A percentile compares a stretch with the other conserved stretches of the same genome.
These are phyloP conservation scores for Andrena cerasifolii DNA, from an alignment of 1,140 invertebrate species.

Conservation along the genomic window DNA sequence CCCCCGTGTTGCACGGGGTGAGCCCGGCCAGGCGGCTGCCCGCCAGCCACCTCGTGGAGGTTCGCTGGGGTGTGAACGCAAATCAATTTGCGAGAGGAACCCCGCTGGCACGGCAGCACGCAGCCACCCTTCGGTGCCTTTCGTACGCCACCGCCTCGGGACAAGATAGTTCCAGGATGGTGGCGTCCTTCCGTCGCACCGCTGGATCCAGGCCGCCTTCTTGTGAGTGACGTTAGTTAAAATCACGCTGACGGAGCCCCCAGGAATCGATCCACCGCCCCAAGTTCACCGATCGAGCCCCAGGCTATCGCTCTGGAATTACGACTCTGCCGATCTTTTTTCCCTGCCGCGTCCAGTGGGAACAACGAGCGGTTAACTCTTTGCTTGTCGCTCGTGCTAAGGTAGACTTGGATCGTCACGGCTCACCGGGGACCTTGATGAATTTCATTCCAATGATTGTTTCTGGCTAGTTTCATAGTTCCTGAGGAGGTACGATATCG, in stretches of 20 bases:
- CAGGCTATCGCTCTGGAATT: not conserved
- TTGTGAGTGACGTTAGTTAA: slow-evolving; percentile 76
- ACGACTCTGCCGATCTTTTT: not conserved
- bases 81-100: slow-evolving; percentile 80
- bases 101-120: slow-evolving; percentile 71
- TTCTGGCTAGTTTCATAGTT: not conserved
- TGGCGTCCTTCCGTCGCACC: slow-evolving; percentile 36
- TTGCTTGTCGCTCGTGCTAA: not conserved
- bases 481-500: too few relatives aligned
- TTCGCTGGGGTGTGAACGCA: slow-evolving; percentile 81
- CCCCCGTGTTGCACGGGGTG: slow-evolving; percentile 42
- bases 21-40: slow-evolving; percentile 41
- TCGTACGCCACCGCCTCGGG: slow-evolving; percentile 72
- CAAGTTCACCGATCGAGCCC: slow-evolving; percentile 4
- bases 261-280: slow-evolving; percentile 29
- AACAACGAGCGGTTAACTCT: not conserved
- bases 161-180: slow-evolving; percentile 74
- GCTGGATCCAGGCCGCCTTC: slow-evolving; percentile 32
- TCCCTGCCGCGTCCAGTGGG: not conserved
- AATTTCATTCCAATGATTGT: too few relatives aligned
- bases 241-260: slow-evolving; percentile 72
- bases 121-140: slow-evolving; percentile 64
- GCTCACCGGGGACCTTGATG: too few relatives aligned
- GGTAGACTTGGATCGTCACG: too few relatives aligned
- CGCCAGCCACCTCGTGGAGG: slow-evolving; percentile 49